Evolutionary conservation across 2,888 invertebrate genomes (phyloP).

Genomic region (Nipponacmea schrenckii): DNA sequence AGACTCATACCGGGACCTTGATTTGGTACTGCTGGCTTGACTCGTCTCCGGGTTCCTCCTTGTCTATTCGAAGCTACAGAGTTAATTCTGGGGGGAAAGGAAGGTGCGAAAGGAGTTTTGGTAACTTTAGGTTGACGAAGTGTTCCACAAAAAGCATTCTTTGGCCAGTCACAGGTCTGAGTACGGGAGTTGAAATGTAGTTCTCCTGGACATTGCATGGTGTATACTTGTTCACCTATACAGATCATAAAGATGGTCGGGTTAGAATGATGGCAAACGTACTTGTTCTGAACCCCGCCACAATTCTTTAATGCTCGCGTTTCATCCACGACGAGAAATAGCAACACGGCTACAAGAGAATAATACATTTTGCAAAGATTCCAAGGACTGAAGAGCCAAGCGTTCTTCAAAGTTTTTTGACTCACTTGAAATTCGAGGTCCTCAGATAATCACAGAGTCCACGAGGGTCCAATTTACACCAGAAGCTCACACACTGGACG

Average conservation of each 20-base stretch:
- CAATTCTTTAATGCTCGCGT: neutral
- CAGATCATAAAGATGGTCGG: neutral
- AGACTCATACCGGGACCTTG: neutral
- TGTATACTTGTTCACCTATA: neutral
- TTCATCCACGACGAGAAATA: no score
- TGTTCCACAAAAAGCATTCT: neutral
- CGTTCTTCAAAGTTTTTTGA: no score
- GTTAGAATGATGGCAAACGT: neutral
- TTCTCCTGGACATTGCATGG: neutral
- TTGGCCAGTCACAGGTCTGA: constrained; percentile 4
- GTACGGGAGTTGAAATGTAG: neutral
- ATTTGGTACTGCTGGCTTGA: neutral
- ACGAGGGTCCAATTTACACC: no score
- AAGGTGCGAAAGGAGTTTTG: neutral
- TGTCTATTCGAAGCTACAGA: neutral
- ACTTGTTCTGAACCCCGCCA: neutral
- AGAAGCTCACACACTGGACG: no score
- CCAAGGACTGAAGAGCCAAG: no score
- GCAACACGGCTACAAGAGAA: no score
- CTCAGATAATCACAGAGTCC: neutral
- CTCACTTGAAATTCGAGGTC: neutral
- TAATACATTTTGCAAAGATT: no score
- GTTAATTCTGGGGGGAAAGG: neutral
- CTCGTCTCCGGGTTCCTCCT: neutral
- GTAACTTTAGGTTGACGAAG: neutral